These are phyloP conservation scores for Alexandromys fortis DNA, from an alignment of 2,113 vertebrate genomes.

Conservation along the genomic window DNA sequence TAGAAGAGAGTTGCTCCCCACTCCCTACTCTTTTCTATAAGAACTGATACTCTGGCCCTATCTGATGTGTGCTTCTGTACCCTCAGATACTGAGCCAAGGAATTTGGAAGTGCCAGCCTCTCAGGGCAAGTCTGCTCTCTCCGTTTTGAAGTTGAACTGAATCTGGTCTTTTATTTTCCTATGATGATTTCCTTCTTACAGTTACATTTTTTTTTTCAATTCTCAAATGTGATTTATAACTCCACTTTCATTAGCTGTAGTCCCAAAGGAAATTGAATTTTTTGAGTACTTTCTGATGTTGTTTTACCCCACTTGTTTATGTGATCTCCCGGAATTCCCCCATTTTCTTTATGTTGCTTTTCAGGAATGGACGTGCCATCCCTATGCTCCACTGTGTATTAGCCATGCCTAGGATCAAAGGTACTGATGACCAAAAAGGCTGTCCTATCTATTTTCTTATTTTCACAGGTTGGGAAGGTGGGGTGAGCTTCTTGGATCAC, in stretches of 20 bases:
- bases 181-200: neutral
- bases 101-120: neutral
- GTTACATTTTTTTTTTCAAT: neutral
- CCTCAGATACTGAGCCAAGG: neutral
- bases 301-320: neutral
- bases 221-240: constrained; percentile 6
- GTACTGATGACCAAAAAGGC: neutral
- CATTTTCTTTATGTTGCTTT: neutral
- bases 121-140: neutral
- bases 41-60: neutral
- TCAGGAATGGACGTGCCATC: neutral
- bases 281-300: neutral
- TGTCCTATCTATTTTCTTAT: neutral
- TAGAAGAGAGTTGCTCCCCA: neutral
- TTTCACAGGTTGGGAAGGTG: neutral
- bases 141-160: neutral
- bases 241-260: neutral
- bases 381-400: neutral
- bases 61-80: neutral
- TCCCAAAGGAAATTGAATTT: neutral
- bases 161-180: neutral
- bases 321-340: neutral
- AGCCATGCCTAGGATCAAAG: neutral
- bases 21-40: neutral
- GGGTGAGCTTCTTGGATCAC: neutral